A percentile compares a stretch with the other conserved stretches of the same genome.
These are phyloP conservation scores for Epinephelus awoara DNA, from an alignment of 2,797 vertebrate genomes.

Conservation along the genomic window DNA sequence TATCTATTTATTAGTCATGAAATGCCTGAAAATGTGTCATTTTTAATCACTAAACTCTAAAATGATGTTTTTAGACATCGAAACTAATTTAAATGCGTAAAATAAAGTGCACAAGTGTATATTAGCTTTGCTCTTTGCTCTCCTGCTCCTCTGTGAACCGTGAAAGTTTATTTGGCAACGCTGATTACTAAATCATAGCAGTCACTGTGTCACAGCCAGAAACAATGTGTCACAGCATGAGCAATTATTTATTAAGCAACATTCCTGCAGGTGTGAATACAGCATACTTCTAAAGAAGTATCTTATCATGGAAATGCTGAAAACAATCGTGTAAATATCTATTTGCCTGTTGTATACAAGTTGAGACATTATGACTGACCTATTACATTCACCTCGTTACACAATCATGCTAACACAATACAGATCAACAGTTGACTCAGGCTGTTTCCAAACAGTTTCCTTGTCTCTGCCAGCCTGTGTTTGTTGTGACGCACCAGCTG, in stretches of 20 bases:
- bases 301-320: neutral
- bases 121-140: neutral
- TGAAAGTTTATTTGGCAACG: neutral
- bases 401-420: slow-evolving; percentile 16
- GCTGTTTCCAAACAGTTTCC: slow-evolving; percentile 9
- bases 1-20: neutral
- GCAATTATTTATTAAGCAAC: slow-evolving; percentile 7
- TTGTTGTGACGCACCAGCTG: slow-evolving; percentile 72
- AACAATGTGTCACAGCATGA: slow-evolving; percentile 6
- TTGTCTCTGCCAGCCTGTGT: slow-evolving; percentile 38
- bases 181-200: neutral
- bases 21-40: neutral
- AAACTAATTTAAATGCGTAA: neutral
- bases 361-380: neutral
- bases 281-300: neutral
- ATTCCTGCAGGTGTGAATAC: slow-evolving; percentile 22
- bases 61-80: neutral
- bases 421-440: slow-evolving; percentile 20
- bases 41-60: neutral
- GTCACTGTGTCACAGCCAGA: neutral
- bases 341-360: neutral
- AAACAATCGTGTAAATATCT: slow-evolving; percentile 2
- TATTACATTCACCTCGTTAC: slow-evolving; percentile 12
- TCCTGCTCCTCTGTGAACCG: neutral
- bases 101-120: neutral